Evolutionary conservation across 2,113 vertebrate genomes (phyloP), one percentile per base, ranked within the genome.

Genomic region (Xenus cinereus): DNA sequence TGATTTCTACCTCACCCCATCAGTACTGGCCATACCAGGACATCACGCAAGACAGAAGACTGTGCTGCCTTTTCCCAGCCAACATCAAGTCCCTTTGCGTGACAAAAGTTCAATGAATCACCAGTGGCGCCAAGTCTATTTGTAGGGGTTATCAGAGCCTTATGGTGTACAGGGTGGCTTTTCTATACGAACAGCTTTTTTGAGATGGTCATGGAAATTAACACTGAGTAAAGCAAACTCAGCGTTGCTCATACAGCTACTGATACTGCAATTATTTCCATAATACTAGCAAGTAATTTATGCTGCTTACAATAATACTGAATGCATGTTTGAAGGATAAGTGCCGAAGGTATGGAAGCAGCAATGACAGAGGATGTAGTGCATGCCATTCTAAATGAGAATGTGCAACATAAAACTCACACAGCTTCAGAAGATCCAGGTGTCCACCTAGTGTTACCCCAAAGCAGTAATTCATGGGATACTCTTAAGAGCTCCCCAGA

Each of bases 371-470:
- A 74, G 35, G 12, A 67, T 33, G 12, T 67, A 78, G 37, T 13
- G 27, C 16, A 24, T 45, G 35, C 26, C 10, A 20, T 66, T 89
- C 63, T 35, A 68, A 94, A 81, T 53, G 10, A 46, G 84, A 93
- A 50, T 4, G 2, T 4, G 12, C 4, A 87, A 84, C n/a, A 69
- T 18, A 84, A 82, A 82, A 90, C 67, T 82, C 60, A 78, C 41
- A 87, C 7, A 95, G 78, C 28, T 95, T 93, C 66, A 92, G 85
- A 93, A 96, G 91, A 93, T 85, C 88, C 93, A 92, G 85, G 82
- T 95, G 93, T 93, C 88, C 82, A 93, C 88, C 93, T 92, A 90
- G 88, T 90, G 96, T 94, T 94, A 33, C 35, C 87, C 50, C 33
- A 87, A 77, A 87, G 84, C 90, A 95, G 60, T 84, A 66, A 66